Evolutionary conservation across 2,888 invertebrate genomes (phyloP).

Genomic region (Netelia inedita): DNA sequence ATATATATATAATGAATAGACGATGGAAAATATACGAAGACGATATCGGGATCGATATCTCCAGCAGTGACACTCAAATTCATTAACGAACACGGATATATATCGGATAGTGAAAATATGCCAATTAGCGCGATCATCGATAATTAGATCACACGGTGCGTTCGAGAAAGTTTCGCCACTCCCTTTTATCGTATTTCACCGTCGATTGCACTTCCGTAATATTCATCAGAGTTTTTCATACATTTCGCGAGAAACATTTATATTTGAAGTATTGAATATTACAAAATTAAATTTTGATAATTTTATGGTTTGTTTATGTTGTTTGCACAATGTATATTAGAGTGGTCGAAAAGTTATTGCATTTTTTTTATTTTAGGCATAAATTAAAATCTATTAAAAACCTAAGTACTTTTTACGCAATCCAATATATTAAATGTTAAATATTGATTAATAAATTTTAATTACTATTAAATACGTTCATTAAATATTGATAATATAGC

Average conservation of each 20-base stretch:
- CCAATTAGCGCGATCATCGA: constrained; percentile 40
- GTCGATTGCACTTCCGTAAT: constrained; percentile 14
- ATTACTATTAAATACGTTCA: too few species aligned
- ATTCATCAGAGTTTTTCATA: constrained; percentile 3
- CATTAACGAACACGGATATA: constrained; percentile 8
- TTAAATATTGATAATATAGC: too few species aligned
- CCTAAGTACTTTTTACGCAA: too few species aligned
- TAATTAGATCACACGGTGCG: constrained; percentile 50
- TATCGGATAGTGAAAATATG: constrained; percentile 30
- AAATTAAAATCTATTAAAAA: too few species aligned
- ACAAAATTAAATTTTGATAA: too few species aligned
- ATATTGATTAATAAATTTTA: too few species aligned
- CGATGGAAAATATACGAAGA: neutral
- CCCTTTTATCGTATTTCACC: neutral
- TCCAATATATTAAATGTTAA: too few species aligned
- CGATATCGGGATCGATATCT: constrained; percentile 27
- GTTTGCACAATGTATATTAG: too few species aligned
- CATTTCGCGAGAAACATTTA: neutral
- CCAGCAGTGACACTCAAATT: neutral
- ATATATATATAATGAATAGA: neutral
- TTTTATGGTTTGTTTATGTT: too few species aligned
- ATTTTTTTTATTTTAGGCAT: too few species aligned
- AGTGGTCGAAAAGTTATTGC: too few species aligned
- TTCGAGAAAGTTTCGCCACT: constrained; percentile 44
- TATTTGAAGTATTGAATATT: too few species aligned